These are phyloP conservation scores for Cinclus cinclus DNA, from an alignment of 2,113 vertebrate species.

Conservation along the genomic window DNA sequence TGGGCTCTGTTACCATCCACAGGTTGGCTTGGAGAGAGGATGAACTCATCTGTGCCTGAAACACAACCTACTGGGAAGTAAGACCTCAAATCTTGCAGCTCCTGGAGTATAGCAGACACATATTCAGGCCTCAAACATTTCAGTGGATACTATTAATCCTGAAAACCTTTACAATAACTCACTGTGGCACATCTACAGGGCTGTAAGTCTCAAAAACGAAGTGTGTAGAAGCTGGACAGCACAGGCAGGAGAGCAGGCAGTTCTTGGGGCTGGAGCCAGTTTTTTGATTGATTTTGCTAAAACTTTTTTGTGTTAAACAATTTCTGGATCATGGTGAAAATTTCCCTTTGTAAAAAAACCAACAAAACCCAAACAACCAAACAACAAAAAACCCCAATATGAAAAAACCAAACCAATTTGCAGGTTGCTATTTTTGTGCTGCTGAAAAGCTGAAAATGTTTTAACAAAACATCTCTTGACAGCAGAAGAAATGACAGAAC, in stretches of 20 bases:
- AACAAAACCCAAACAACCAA: neutral
- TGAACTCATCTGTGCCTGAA: neutral
- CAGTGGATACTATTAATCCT: neutral
- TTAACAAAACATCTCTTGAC: neutral
- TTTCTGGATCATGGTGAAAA: neutral
- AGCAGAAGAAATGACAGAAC: neutral
- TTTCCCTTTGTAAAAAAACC: neutral
- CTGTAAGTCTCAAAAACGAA: neutral
- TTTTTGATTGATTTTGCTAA: neutral
- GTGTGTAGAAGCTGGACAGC: neutral
- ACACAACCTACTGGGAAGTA: neutral
- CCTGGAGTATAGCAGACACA: accelerated
- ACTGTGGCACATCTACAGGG: accelerated
- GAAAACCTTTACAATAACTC: neutral
- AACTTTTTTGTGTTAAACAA: neutral
- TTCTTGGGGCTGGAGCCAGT: neutral
- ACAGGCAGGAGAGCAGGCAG: neutral
- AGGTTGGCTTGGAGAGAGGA: neutral
- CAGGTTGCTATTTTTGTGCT: neutral
- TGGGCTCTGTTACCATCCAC: neutral
- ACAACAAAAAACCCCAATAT: neutral
- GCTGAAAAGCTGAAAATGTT: neutral
- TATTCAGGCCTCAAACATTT: accelerated
- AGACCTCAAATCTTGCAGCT: neutral
- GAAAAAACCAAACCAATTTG: neutral